Percentiles rank a stretch among this genome's conserved stretches.
phyloP scores from a whole-genome alignment of 2,113 vertebrate species.

The Amazona guildingii region DNA sequence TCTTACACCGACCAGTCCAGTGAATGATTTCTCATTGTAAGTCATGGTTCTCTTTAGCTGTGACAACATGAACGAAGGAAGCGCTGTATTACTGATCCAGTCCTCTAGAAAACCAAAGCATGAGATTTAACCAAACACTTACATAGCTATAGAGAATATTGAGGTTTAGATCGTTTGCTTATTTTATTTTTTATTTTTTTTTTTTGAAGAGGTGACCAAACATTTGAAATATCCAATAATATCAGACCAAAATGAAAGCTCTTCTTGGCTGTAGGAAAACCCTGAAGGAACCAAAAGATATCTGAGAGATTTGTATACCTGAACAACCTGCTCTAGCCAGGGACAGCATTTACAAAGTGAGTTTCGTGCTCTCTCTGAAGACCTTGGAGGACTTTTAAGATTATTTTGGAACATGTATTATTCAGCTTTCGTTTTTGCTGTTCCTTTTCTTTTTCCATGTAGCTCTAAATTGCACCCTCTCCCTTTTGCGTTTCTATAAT shows the following conservation, averaged over 20 bases:
- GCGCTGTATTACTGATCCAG: not conserved
- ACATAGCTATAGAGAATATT: not conserved
- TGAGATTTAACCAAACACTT: not conserved
- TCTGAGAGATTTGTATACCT: not conserved
- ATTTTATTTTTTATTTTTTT: not conserved
- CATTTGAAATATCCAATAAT: not conserved
- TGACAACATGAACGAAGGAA: not conserved
- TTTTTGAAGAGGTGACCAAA: not conserved
- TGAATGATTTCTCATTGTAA: not conserved
- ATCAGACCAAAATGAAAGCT: not conserved
- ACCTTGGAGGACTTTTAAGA: not conserved
- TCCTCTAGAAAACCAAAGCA: not conserved
- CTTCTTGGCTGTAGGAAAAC: not conserved
- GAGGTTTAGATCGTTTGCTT: not conserved
- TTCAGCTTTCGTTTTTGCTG: not conserved
- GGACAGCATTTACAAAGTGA: not conserved
- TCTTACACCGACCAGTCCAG: not conserved
- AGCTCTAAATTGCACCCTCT: not conserved
- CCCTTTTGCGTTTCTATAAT: not conserved
- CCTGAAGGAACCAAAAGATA: not conserved
- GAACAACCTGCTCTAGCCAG: not conserved
- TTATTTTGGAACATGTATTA: not conserved
- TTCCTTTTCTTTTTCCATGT: not conserved
- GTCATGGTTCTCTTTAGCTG: not conserved
- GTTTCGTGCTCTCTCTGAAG: not conserved